Evolutionary conservation across 2,797 vertebrate species (phyloP).

Genomic region (Acestrorhynchus altus): DNA sequence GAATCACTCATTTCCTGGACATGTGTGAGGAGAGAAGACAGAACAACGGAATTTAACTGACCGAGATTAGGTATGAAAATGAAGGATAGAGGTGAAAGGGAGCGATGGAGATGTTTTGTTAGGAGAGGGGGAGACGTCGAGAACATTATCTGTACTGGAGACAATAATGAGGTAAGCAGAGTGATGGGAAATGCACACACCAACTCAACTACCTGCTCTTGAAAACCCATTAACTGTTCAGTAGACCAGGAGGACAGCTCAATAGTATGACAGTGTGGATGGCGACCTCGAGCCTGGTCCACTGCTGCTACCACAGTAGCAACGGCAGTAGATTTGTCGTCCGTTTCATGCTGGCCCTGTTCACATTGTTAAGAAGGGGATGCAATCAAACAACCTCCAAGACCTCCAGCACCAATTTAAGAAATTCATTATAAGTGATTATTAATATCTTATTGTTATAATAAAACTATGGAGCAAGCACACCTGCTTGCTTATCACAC

Average conservation of each 20-base stretch:
- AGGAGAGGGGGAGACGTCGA: background rate
- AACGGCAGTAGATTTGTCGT: slow-evolving; percentile 59
- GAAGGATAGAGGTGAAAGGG: background rate
- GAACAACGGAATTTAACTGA: background rate
- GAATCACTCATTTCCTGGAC: no score
- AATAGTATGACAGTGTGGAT: slow-evolving; percentile 73
- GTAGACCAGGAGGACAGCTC: slow-evolving; percentile 70
- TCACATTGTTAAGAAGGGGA: slow-evolving; percentile 28
- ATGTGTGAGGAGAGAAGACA: background rate
- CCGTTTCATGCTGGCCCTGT: slow-evolving; percentile 58
- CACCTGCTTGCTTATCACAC: no score
- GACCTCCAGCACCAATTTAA: background rate
- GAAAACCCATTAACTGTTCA: slow-evolving; percentile 71
- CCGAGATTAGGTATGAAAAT: background rate
- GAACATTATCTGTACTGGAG: background rate
- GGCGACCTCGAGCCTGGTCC: slow-evolving; percentile 61
- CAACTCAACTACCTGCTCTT: slow-evolving; percentile 75
- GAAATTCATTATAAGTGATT: background rate
- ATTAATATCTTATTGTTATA: no score
- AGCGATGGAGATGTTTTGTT: background rate
- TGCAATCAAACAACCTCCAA: background rate
- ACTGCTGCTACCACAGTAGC: slow-evolving; percentile 65
- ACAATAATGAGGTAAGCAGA: background rate
- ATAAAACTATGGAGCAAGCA: no score
- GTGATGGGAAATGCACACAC: background rate